Percentiles rank a stretch among this genome's conserved stretches.
phyloP scores from a whole-genome alignment of 2,797 vertebrate genomes.

The Poecile montanus region DNA sequence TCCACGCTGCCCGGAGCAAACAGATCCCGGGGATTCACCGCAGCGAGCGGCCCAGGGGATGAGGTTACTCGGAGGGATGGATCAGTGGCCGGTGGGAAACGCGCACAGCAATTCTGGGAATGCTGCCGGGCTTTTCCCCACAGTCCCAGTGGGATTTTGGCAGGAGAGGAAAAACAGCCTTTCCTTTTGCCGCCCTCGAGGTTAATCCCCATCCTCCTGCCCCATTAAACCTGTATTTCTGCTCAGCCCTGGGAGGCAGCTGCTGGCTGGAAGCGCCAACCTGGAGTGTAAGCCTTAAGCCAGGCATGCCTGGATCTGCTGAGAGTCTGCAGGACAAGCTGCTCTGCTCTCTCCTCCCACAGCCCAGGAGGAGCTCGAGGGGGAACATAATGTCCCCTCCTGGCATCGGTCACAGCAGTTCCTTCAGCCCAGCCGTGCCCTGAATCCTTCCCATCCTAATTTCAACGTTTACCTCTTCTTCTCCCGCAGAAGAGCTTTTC shows the following conservation, averaged over 20 bases:
- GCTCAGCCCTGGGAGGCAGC: background rate
- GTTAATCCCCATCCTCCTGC: background rate
- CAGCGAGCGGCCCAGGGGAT: accelerated
- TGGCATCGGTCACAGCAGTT: background rate
- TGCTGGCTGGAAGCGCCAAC: background rate
- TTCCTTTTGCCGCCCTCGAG: background rate
- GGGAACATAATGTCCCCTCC: background rate
- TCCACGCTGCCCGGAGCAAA: background rate
- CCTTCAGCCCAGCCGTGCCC: background rate
- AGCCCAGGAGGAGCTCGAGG: background rate
- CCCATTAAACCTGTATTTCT: conserved; percentile 45
- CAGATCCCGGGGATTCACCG: accelerated
- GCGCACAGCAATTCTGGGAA: background rate
- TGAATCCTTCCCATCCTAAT: background rate
- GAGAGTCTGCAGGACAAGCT: background rate
- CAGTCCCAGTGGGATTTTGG: accelerated
- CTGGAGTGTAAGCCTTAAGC: background rate
- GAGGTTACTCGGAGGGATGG: background rate
- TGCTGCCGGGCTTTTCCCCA: background rate
- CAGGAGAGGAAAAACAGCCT: background rate
- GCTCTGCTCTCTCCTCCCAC: background rate
- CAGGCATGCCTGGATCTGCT: conserved; percentile 41
- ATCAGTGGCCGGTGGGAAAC: accelerated
- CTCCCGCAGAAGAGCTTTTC: background rate
- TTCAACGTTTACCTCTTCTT: background rate